A percentile compares a stretch with the other conserved stretches of the same genome.
Conservation (phyloP, 1,140 invertebrate species). For the Platorchestia sp. region DNA sequence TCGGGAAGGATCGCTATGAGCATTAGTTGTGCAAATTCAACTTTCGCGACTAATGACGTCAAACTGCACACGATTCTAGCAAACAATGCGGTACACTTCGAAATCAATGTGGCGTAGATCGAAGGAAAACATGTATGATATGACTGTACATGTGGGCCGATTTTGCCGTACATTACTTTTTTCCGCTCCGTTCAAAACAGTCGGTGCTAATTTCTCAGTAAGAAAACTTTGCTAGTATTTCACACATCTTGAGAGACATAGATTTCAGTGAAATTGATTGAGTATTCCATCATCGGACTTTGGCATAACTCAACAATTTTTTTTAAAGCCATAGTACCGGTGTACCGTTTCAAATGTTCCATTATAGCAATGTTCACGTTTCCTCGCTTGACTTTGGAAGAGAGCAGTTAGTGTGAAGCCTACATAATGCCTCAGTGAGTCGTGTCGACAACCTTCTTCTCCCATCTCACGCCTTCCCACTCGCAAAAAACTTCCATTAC, state of each 20-base stretch:
- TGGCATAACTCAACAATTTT: background rate
- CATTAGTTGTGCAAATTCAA: background rate
- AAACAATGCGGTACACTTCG: background rate
- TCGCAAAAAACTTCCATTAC: conserved; percentile 35
- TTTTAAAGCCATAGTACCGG: background rate
- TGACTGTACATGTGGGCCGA: background rate
- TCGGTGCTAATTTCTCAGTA: background rate
- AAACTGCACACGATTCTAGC: background rate
- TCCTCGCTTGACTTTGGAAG: background rate
- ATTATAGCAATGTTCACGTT: background rate
- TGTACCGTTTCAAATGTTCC: background rate
- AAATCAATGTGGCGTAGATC: background rate
- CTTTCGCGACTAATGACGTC: background rate
- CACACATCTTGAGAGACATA: background rate
- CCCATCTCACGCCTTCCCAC: conserved; percentile 33
- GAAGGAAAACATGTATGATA: background rate
- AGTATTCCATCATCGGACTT: background rate
- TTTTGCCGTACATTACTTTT: background rate
- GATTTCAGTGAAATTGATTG: background rate
- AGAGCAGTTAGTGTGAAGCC: background rate
- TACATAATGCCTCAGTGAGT: background rate
- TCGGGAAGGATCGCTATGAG: background rate
- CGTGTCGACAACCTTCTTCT: conserved; percentile 17
- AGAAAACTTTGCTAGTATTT: background rate
- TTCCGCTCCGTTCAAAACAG: background rate